These are phyloP conservation scores for Epinotia ramella DNA, from an alignment of 2,888 invertebrate species.

Conservation along the genomic window DNA sequence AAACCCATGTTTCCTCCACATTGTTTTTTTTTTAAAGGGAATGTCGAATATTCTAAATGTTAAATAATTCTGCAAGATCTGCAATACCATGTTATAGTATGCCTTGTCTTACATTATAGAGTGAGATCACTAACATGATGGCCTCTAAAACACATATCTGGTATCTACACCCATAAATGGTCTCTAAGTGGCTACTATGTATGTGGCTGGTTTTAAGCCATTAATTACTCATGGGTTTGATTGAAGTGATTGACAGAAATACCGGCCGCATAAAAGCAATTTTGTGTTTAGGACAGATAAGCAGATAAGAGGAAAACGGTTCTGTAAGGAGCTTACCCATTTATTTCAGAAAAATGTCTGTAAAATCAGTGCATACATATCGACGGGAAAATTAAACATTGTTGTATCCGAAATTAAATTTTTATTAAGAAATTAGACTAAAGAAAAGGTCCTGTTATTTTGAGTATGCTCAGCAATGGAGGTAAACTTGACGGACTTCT, in stretches of 20 bases:
- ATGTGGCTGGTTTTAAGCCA: neutral
- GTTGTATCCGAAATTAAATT: no score
- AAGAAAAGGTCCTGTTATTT: no score
- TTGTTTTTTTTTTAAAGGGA: neutral
- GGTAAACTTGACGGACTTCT: no score
- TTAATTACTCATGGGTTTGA: neutral
- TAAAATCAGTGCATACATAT: no score
- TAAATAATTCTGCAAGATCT: neutral
- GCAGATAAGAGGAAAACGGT: no score
- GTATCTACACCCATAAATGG: constrained; percentile 16
- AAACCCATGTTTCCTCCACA: neutral
- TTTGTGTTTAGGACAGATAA: no score
- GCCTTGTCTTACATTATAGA: neutral
- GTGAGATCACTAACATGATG: constrained; percentile 18
- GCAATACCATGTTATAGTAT: neutral
- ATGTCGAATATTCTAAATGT: neutral
- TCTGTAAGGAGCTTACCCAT: no score
- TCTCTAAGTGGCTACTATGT: neutral
- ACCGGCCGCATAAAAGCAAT: neutral
- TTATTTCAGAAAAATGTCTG: no score
- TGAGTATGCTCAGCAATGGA: no score
- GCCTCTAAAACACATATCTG: constrained; percentile 20
- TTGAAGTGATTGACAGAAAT: neutral
- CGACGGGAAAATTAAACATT: no score
- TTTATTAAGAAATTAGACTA: no score